These are phyloP conservation scores for Macropus fuliginosus DNA, from an alignment of 2,797 vertebrate species.

Conservation along the genomic window DNA sequence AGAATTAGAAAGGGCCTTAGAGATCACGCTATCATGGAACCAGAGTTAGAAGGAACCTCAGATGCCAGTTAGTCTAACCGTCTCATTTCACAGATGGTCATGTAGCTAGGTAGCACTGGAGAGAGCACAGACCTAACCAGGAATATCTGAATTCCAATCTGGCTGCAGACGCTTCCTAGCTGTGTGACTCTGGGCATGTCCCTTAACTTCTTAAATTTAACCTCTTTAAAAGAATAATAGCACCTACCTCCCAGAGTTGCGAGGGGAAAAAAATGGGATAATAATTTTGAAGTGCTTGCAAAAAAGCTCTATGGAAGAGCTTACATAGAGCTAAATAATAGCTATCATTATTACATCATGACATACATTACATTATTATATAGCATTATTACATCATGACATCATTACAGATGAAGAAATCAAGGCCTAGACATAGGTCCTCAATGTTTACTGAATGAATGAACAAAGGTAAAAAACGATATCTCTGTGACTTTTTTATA, in stretches of 20 bases:
- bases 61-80: neutral
- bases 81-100: neutral
- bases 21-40: neutral
- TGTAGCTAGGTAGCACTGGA: neutral
- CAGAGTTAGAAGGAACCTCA: neutral
- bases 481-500: no score
- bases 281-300: no score
- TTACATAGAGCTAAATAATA: no score
- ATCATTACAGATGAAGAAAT: no score
- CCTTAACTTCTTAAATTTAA: neutral
- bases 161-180: neutral
- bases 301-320: no score
- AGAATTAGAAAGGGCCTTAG: neutral
- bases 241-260: neutral
- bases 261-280: neutral
- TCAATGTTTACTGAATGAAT: no score
- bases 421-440: no score
- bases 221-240: neutral
- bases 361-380: no score
- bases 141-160: neutral
- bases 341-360: no score
- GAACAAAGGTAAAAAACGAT: no score
- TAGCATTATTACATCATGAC: no score
- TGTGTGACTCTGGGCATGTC: neutral
- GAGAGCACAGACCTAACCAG: neutral